These are phyloP conservation scores for Dipodomys stephensi DNA, from an alignment of 2,113 vertebrate genomes.

Conservation along the genomic window DNA sequence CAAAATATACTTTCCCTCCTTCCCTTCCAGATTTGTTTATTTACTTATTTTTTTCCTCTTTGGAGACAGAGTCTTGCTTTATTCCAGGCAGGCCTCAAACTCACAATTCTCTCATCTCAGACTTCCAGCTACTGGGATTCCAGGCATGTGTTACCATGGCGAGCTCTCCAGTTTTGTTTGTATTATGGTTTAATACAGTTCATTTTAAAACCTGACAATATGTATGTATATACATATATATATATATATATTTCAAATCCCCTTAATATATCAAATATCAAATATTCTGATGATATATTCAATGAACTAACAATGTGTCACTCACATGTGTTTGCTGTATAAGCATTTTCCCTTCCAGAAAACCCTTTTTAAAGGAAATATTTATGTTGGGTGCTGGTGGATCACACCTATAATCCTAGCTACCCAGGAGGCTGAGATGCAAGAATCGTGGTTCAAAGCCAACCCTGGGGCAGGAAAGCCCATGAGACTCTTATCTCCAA, in stretches of 20 bases:
- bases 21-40: neutral
- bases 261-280: neutral
- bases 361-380: neutral
- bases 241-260: neutral
- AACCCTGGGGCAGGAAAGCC: no score
- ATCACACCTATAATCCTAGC: no score
- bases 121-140: no score
- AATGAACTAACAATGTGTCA: conserved; percentile 21
- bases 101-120: no score
- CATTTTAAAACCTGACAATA: neutral
- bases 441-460: no score
- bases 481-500: no score
- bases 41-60: no score
- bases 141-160: no score
- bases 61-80: no score
- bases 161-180: conserved; percentile 14
- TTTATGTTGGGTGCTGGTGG: neutral
- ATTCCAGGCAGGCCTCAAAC: no score
- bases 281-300: neutral
- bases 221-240: neutral
- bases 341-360: conserved; percentile 46
- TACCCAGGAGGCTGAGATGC: no score
- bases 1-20: conserved; percentile 4
- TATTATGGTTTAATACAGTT: conserved; percentile 9
- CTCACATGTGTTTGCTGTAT: neutral